Evolutionary conservation across 2,888 invertebrate genomes (phyloP), one percentile per base, ranked within the genome.

Genomic region (Drosophila nr. fundita): DNA sequence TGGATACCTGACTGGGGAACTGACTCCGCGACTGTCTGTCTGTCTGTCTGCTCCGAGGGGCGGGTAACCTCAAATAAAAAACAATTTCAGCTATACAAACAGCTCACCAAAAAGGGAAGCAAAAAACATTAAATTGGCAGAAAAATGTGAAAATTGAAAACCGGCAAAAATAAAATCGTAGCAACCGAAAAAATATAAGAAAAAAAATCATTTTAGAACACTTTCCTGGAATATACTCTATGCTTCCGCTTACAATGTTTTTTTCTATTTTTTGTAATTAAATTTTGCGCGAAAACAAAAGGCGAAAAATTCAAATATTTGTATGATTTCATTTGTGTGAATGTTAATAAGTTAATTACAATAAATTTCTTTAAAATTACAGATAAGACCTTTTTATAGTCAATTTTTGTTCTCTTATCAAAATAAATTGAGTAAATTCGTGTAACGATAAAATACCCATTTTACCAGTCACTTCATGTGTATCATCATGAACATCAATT

Each of bases 41-140:
- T 65, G 83, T 64, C 52, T 65, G 80, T 40, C 42, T 58, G 73
- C 59, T 60, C 60, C 62, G 58, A 59, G 69, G 67, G 73, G 72
- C 68, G 67, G 73, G 50, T 68, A 79, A 87, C 85, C 89, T 87
- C 82, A 89, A 85, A 89, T 89, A 79, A 89, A 85, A 89, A 89
- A 89, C 89, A 87, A 89, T 89, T 85, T 85, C 77, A 87, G 73
- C 77, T 71, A 75, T 69, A 87, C 89, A 85, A 85, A 89, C 84
- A 89, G 73, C 64, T 53, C 55, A 38, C 50, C 60, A 36, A 78
- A 75, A 87, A 70, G 65, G 60, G 57, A 78, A 84, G 73, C 60
- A 71, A 71, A 70, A 84, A 18, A 89, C 87, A 85, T 87, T 82
- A 89, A 79, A 89, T 82, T 76, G 89, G 84, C 69, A 68, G 68